Evolutionary conservation across 2,888 invertebrate species (phyloP).

Genomic region (Lepeophtheirus nordmannii): DNA sequence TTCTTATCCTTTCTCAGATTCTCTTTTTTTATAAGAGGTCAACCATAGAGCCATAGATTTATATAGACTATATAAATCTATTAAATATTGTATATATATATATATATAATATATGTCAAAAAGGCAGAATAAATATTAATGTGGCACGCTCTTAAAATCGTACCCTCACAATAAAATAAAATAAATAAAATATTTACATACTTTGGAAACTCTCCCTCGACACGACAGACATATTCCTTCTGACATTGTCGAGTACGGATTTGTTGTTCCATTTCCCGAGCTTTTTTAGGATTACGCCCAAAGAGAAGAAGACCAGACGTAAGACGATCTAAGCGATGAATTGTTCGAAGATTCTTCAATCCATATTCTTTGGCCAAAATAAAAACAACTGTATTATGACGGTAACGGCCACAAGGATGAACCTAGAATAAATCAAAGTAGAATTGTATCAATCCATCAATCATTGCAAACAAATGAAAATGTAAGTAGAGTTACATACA

Average conservation of each 20-base stretch:
- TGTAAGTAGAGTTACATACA: background rate
- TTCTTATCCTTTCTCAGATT: no score
- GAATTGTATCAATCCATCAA: background rate
- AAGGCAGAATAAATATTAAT: background rate
- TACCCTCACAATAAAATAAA: background rate
- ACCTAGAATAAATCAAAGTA: slow-evolving; percentile 44
- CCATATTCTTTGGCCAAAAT: slow-evolving; percentile 92
- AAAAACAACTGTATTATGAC: slow-evolving; percentile 90
- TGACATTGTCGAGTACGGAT: slow-evolving; percentile 76
- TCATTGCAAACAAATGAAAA: no score
- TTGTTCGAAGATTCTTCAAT: slow-evolving; percentile 76
- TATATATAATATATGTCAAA: background rate
- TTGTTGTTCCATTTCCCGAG: slow-evolving; percentile 85
- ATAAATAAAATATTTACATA: background rate
- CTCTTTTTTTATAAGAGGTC: no score
- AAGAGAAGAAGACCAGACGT: slow-evolving; percentile 87
- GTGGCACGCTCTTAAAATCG: background rate
- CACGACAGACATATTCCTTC: slow-evolving; percentile 88
- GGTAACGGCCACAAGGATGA: slow-evolving; percentile 93
- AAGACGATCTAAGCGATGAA: slow-evolving; percentile 86
- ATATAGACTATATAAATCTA: no score
- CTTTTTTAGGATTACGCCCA: slow-evolving; percentile 80
- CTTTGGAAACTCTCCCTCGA: slow-evolving; percentile 76
- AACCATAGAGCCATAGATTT: no score
- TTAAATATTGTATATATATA: background rate